Base-by-base conservation (phyloP, 2,113 vertebrate species). In the Edolisoma coerulescens region DNA sequence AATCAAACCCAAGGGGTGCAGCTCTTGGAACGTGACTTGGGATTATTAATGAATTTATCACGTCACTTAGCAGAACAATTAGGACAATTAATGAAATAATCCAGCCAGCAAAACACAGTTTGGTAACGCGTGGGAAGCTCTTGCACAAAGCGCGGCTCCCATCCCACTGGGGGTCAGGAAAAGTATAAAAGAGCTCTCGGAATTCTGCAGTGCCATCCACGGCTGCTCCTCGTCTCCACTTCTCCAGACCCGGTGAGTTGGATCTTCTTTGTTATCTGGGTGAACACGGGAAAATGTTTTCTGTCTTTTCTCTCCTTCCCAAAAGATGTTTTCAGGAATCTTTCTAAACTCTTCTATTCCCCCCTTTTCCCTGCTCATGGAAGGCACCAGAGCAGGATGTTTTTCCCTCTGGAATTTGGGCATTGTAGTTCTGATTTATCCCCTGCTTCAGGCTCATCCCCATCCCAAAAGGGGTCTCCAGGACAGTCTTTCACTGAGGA, bases 51-150 rank as follows among this genome's bases (percentile, higher is more conserved):
- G 45, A 87, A 94, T 37, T 79, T 3, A 92, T 59, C 94, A 7
- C 32, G 22, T 56, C 94, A 90, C 85, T 85, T 79, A 52, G 17
- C 54, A 44, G 67, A 42, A 80, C 82, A 95, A 97, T 97, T 94
- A 96, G 81, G 73, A 81, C 92, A 95, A 96, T 96, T 96, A 95
- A 81, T 53, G 52, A 70, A 96, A 87, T 73, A 64, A 90, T 50
- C 75, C 49, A 53, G 42, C 12, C 17, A 30, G 70, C 92, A 90
- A 94, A 94, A 93, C 85, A 87, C 0, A 7, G 69, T 80, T 93
- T 83, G 83, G 85, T 35, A 77, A 74, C 0, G 0, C 13, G 10
- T 90, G 50, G 75, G 95, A 82, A 90, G 85, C 37, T 97, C 90
- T 96, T 96, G 83, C 92, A 93, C 90, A 94, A 95, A 95, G 54